These are phyloP conservation scores for Epistrophe eligans DNA, from an alignment of 2,888 invertebrate species.

Conservation along the genomic window DNA sequence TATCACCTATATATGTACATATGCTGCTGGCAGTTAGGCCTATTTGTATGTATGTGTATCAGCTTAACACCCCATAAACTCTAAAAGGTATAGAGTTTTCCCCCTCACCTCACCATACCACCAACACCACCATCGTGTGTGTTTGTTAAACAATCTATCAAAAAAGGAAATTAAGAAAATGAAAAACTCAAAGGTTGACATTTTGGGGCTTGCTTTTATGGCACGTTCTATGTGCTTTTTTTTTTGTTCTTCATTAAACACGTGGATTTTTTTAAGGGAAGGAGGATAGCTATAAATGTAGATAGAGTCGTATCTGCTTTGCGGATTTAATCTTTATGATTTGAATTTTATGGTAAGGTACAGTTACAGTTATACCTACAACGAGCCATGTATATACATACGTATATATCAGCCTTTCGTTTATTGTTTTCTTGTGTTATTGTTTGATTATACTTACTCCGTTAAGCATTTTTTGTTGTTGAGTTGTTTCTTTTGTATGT, in stretches of 20 bases:
- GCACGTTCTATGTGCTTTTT: slow-evolving; percentile 20
- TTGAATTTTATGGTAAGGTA: slow-evolving; percentile 44
- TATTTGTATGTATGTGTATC: slow-evolving; percentile 33
- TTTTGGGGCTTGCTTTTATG: slow-evolving; percentile 62
- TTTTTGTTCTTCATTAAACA: slow-evolving; percentile 58
- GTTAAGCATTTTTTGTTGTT: slow-evolving; percentile 60
- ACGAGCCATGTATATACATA: slow-evolving; percentile 1
- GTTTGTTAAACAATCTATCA: slow-evolving; percentile 51
- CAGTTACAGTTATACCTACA: slow-evolving; percentile 51
- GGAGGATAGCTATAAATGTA: background rate
- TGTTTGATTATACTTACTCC: slow-evolving; percentile 63
- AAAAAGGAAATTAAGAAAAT: slow-evolving; percentile 73
- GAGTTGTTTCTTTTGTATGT: slow-evolving; percentile 30
- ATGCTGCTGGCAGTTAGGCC: slow-evolving; percentile 21
- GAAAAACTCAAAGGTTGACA: slow-evolving; percentile 74
- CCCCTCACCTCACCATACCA: background rate
- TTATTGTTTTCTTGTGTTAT: slow-evolving; percentile 70
- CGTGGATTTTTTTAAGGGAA: slow-evolving; percentile 13
- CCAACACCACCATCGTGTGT: background rate
- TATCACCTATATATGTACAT: background rate
- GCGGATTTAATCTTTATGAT: slow-evolving; percentile 44
- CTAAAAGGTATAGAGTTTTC: slow-evolving; percentile 16
- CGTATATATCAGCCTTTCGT: slow-evolving; percentile 27
- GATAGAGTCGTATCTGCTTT: slow-evolving; percentile 30
- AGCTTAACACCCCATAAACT: slow-evolving; percentile 73